Evolutionary conservation across 2,797 vertebrate species (phyloP).

Genomic region (Balearica regulorum): DNA sequence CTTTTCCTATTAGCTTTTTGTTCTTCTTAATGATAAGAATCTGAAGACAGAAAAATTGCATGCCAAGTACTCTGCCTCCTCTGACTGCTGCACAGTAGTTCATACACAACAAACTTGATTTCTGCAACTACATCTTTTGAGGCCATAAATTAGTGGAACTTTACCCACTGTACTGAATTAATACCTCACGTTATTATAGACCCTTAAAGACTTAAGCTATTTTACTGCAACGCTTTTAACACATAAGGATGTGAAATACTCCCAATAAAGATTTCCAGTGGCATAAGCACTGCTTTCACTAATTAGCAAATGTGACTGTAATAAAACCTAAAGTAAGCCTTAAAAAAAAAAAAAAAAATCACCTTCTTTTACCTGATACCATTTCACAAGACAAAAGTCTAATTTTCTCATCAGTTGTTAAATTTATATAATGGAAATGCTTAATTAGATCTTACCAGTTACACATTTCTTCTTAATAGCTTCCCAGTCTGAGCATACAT

Average conservation of each 20-base stretch:
- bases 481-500: background rate
- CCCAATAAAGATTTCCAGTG: background rate
- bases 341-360: background rate
- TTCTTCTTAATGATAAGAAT: conserved; percentile 45
- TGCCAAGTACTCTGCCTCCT: conserved; percentile 28
- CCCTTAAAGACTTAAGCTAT: background rate
- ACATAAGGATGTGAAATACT: background rate
- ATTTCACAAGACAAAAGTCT: background rate
- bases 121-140: background rate
- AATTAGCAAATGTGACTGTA: background rate
- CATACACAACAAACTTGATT: background rate
- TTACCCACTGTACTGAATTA: background rate
- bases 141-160: background rate
- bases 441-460: background rate
- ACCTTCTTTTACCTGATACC: background rate
- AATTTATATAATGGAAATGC: background rate
- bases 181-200: background rate
- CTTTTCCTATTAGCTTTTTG: conserved; percentile 41
- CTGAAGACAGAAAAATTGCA: conserved; percentile 39
- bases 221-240: background rate
- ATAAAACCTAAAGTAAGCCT: background rate
- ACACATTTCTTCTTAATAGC: background rate
- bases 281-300: background rate
- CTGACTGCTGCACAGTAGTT: background rate
- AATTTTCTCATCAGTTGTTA: background rate